Percentiles rank a stretch among this genome's conserved stretches.
Conservation (phyloP, 2,888 invertebrate species). For the Drosophila fulvimacula region DNA sequence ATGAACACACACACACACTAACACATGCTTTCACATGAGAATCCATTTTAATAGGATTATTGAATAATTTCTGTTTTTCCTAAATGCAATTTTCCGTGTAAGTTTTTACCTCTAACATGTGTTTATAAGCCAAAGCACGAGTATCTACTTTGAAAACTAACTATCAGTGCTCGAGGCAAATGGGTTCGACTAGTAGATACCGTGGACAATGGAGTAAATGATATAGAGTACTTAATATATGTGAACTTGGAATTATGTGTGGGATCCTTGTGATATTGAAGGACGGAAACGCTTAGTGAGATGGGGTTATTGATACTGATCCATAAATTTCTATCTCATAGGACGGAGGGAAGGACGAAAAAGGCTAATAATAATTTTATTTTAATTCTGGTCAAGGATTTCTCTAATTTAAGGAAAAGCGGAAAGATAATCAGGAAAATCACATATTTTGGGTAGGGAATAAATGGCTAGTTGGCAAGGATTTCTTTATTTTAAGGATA, state of each 20-base stretch:
- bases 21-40: neutral
- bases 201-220: too few species aligned
- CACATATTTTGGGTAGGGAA: too few species aligned
- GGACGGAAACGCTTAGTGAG: neutral
- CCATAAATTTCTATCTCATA: neutral
- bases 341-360: too few species aligned
- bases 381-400: too few species aligned
- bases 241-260: too few species aligned
- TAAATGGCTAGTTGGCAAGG: too few species aligned
- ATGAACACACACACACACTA: neutral
- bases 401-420: too few species aligned
- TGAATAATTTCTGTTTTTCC: neutral
- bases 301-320: neutral
- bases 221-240: too few species aligned
- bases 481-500: too few species aligned
- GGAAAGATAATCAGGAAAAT: too few species aligned
- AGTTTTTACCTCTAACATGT: slow-evolving; percentile 2
- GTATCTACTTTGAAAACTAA: neutral
- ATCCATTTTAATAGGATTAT: slow-evolving; percentile 12
- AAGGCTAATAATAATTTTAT: too few species aligned
- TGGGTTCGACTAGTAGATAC: neutral
- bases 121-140: slow-evolving; percentile 4
- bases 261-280: neutral
- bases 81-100: neutral
- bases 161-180: neutral